Percentiles rank a stretch among this genome's conserved stretches.
Evolutionary conservation across 1,140 invertebrate genomes (phyloP).

Genomic region (Trichonephila inaurata): DNA sequence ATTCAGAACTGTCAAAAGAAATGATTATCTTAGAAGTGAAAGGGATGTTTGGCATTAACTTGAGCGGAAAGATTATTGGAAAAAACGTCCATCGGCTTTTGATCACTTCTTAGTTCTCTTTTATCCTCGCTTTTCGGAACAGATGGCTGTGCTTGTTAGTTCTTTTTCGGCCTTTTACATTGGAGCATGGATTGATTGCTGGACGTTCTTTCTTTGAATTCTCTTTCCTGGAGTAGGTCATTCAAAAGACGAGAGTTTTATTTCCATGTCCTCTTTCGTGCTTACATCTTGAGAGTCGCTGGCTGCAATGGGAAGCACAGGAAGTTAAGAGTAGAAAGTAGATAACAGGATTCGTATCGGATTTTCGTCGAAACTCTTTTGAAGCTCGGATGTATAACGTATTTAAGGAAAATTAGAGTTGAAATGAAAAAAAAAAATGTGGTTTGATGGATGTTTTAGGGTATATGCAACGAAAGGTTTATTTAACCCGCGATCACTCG

Average conservation of each 20-base stretch:
- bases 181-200: neutral
- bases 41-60: conserved; percentile 47
- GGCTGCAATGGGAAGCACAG: neutral
- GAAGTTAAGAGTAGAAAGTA: neutral
- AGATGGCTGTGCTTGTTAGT: neutral
- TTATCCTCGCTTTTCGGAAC: conserved; percentile 29
- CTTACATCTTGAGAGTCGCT: neutral
- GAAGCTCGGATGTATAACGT: neutral
- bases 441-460: too few species aligned
- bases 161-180: neutral
- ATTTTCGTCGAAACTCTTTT: neutral
- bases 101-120: neutral
- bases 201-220: neutral
- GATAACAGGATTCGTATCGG: neutral
- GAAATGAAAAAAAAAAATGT: too few species aligned
- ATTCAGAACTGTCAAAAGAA: conserved; percentile 1
- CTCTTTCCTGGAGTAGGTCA: neutral
- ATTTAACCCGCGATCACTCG: too few species aligned
- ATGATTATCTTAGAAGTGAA: conserved; percentile 37
- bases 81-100: neutral
- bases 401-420: neutral
- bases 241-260: conserved; percentile 35
- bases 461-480: too few species aligned
- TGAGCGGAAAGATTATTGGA: conserved; percentile 49
- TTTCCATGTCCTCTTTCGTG: conserved; percentile 16